Base-by-base conservation (phyloP, 2,797 vertebrate species). In the Eospalax fontanierii region DNA sequence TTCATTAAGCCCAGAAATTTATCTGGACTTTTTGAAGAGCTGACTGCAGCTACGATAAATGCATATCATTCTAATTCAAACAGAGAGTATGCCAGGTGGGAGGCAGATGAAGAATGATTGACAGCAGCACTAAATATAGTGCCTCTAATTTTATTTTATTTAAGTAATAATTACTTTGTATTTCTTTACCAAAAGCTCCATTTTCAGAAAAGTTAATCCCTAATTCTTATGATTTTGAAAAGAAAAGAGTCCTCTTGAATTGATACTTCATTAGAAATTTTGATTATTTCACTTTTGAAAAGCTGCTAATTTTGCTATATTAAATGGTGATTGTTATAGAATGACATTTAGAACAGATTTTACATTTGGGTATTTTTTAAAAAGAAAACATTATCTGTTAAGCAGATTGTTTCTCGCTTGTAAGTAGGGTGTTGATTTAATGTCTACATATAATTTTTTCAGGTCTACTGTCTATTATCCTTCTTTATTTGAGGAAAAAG, bases 21-120 rank as follows among this genome's bases (percentile, higher is more conserved):
- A 68, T 86, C 30, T 71, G 33, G 6, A 26, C 21, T 87, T 24
- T 95, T 92, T 90, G 63, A 38, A 33, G 59, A 90, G 30, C 50
- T 83, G 74, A 86, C 43, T 75, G 43, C 5, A 89, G 14, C 21
- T 50, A 22, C 14, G 4, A 82, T 5, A 59, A 3, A 8, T 1
- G 19, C 57, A 18, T 16, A 33, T 2, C 80, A 95, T 94, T 90
- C 43, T 89, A 81, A 71, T 59, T 96, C 33, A 93, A 91, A 91
- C 4, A 75, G 8, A 35, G n/a, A 89, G 24, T 84, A 7, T 91
- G 26, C 50, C 11, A 59, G 26, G n/a, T 43, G 10, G 6, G 22
- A 50, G 28, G 43, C 35, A 93, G 83, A 35, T 24, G 73, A 26
- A 22, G 15, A 80, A 35, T 71, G 80, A 96, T 54, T 76, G 93